Evolutionary conservation across 2,888 invertebrate genomes (phyloP).

Genomic region (Steinernema carpocapsae): DNA sequence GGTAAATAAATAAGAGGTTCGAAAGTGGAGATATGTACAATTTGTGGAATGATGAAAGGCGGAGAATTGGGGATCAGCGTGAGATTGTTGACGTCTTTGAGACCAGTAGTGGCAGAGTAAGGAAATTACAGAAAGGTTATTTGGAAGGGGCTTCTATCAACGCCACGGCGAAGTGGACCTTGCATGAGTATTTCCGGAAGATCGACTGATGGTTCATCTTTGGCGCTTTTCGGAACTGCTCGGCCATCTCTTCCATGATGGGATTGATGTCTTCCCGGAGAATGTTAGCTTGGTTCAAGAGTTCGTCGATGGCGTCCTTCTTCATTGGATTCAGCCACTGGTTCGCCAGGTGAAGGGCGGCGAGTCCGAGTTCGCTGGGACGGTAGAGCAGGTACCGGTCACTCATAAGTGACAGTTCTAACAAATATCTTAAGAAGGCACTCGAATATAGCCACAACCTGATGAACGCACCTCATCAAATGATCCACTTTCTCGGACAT

Average conservation of each 20-base stretch:
- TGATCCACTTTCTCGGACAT: neutral
- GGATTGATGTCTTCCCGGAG: slow-evolving; percentile 27
- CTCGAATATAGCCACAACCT: neutral
- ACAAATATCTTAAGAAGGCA: neutral
- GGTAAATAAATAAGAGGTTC: neutral
- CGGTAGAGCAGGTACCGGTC: neutral
- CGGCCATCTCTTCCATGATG: slow-evolving; percentile 5
- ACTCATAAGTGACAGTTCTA: slow-evolving; percentile 12
- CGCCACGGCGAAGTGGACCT: neutral
- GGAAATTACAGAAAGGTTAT: neutral
- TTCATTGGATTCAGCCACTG: slow-evolving; percentile 4
- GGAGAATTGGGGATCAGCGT: slow-evolving; percentile 5
- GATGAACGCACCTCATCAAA: slow-evolving; percentile 2
- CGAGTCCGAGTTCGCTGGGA: slow-evolving; percentile 12
- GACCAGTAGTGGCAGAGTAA: neutral
- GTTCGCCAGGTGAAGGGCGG: neutral
- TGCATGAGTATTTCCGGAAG: neutral
- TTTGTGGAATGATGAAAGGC: slow-evolving; percentile 6
- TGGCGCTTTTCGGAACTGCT: neutral
- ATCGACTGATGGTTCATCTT: slow-evolving; percentile 4
- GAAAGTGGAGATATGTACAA: slow-evolving; percentile 13
- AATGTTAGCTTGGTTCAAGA: neutral
- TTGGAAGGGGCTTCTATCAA: neutral
- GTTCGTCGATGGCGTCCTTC: neutral
- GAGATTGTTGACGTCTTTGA: slow-evolving; percentile 21